Evolutionary conservation across 1,140 invertebrate genomes (phyloP).

Genomic region (Aphaenogaster floridana): DNA sequence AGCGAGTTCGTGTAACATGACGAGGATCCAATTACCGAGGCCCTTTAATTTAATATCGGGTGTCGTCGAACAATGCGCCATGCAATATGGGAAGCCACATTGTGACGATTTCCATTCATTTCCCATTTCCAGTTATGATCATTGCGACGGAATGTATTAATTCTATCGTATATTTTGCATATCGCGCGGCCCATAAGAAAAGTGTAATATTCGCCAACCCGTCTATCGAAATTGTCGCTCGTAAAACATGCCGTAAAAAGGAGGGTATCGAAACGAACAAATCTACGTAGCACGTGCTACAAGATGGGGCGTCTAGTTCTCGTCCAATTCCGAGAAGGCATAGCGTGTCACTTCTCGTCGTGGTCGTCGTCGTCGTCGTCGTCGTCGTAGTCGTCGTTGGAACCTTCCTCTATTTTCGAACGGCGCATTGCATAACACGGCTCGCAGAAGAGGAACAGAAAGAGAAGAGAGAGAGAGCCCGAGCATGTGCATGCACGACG

Average conservation of each 20-base stretch:
- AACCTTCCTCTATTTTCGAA: conserved; percentile 78
- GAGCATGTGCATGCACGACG: conserved; percentile 41
- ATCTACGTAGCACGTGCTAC: conserved; percentile 60
- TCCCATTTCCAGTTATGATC: conserved; percentile 42
- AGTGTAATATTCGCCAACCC: not conserved
- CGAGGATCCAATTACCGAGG: conserved; percentile 73
- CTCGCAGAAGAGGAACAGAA: conserved; percentile 64
- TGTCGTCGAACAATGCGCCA: conserved; percentile 60
- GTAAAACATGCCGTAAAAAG: conserved; percentile 39
- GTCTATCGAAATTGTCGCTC: conserved; percentile 13
- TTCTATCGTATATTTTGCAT: conserved; percentile 12
- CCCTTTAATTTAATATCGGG: conserved; percentile 67
- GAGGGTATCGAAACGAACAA: conserved; percentile 23
- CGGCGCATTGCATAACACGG: conserved; percentile 73
- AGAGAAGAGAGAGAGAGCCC: conserved; percentile 48
- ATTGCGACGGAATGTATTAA: conserved; percentile 34
- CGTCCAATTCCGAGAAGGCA: conserved; percentile 71
- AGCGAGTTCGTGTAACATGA: conserved; percentile 51
- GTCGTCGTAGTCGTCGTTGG: conserved; percentile 60
- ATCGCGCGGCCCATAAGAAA: not conserved
- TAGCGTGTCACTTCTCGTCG: conserved; percentile 65
- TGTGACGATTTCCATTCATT: conserved; percentile 62
- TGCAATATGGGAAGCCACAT: conserved; percentile 58
- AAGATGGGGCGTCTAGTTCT: conserved; percentile 55
- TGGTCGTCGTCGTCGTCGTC: conserved; percentile 56